These are phyloP conservation scores for Paramisgurnus dabryanus DNA, from an alignment of 2,113 vertebrate species.

Conservation along the genomic window DNA sequence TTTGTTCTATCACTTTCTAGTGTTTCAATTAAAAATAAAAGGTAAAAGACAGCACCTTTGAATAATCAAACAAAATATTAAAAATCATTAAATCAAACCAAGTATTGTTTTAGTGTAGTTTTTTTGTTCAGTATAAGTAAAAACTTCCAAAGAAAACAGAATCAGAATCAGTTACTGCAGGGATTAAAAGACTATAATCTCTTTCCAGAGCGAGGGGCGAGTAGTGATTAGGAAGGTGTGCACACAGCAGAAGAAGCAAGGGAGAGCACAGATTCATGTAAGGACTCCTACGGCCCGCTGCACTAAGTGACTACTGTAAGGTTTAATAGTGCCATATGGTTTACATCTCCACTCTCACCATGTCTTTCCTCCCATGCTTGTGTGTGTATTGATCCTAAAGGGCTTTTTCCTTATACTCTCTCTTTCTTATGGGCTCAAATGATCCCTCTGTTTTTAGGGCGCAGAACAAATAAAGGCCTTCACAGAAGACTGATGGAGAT, in stretches of 20 bases:
- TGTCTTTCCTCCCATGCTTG: slow-evolving; percentile 36
- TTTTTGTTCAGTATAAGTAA: no score
- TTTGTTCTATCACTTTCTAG: no score
- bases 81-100: no score
- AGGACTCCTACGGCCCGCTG: slow-evolving; percentile 36
- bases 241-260: slow-evolving; percentile 4
- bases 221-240: slow-evolving; percentile 28
- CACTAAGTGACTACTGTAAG: slow-evolving; percentile 56
- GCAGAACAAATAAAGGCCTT: slow-evolving; percentile 13
- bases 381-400: slow-evolving; percentile 61
- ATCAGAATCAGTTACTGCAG: no score
- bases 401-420: slow-evolving; percentile 28
- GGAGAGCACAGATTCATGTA: slow-evolving; percentile 14
- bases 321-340: slow-evolving; percentile 65
- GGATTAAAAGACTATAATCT: no score
- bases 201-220: background rate
- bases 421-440: background rate
- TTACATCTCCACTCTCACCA: slow-evolving; percentile 53
- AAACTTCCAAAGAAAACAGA: no score
- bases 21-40: no score
- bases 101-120: no score
- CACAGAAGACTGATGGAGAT: slow-evolving; percentile 22
- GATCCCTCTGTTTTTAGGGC: slow-evolving; percentile 18
- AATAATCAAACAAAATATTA: no score
- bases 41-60: no score